Evolutionary conservation across 2,888 invertebrate species (phyloP), one percentile per base, ranked within the genome.

Genomic region (Drosophila ustulata): DNA sequence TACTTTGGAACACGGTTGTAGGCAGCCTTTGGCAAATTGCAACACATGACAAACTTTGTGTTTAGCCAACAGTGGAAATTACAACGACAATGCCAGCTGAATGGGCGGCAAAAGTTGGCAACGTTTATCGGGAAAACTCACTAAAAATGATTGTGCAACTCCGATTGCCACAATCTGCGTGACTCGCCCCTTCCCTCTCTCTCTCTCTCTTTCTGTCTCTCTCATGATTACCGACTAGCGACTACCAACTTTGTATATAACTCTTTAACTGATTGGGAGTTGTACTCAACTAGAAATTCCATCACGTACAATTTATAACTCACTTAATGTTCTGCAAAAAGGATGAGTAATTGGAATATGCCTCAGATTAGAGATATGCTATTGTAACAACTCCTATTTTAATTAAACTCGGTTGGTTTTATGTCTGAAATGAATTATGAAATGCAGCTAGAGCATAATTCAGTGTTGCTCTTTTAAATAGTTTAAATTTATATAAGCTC

Each of bases 41-140:
- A 82, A 67, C 82, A 74, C 78, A 84, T 84, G 88, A 78, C 88
- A 86, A 82, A 86, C 87, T 80, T 86, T 83, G 87, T 71, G 81
- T 83, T 82, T 88, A 61, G 81, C 74, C 87, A 86, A 88, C 67
- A 88, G 70, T 86, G 63, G 80, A 82, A 82, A 85, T 88, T 82
- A 70, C 72, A 65, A 66, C 65, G 58, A 49, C 46, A 58, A 47
- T 49, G 58, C 49, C 32, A 58, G 28, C 49, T 47, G 26, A 57
- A 57, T 57, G 51, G 23, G 64, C 53, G 34, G 39, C 25, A 64
- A 75, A 78, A 74, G 75, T 75, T 75, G 50, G 49, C 74, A 43
- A 57, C 74, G 56, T 39, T 66, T 74, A 78, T 67, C 56, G 57
- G 30, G 46, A 37, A 50, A 68, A 68, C 69, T 75, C 63, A 61